These are phyloP conservation scores for Tenthredo notha DNA, from an alignment of 2,888 invertebrate species.

Conservation along the genomic window DNA sequence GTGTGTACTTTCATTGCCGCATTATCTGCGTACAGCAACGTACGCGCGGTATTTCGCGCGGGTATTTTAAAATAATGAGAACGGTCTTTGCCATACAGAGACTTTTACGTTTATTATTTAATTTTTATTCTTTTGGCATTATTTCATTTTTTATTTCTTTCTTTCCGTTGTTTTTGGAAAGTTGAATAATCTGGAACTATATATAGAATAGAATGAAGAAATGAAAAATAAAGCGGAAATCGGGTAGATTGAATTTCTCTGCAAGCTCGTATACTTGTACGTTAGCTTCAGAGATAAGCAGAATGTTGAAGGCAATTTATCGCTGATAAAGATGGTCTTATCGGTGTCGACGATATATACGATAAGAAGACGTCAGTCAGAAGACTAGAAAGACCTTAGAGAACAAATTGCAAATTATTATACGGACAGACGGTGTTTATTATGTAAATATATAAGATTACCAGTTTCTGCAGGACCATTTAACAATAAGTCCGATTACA, in stretches of 20 bases:
- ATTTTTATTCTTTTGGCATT: not conserved
- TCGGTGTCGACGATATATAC: conserved; percentile 55
- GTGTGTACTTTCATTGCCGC: not conserved
- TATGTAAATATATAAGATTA: conserved; percentile 13
- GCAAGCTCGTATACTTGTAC: not conserved
- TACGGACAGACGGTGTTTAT: not conserved
- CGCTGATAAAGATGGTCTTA: conserved; percentile 65
- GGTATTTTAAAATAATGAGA: conserved; percentile 19
- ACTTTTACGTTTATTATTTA: not conserved
- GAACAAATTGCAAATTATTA: conserved; percentile 22
- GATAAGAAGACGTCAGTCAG: conserved; percentile 60
- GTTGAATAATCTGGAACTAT: not conserved
- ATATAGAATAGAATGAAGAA: not conserved
- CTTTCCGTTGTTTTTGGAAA: not conserved
- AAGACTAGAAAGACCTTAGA: not conserved
- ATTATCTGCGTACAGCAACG: not conserved
- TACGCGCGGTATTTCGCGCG: conserved; percentile 12
- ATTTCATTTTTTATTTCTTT: not conserved
- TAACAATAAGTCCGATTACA: not conserved
- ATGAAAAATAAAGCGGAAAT: conserved; percentile 24
- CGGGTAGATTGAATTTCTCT: conserved; percentile 1
- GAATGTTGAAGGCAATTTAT: conserved; percentile 61
- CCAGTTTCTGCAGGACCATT: not conserved
- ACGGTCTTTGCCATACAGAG: not conserved
- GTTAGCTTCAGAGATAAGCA: conserved; percentile 58